These are phyloP conservation scores for Microctenopoma lineatum DNA, from an alignment of 2,797 vertebrate genomes.

Conservation along the genomic window DNA sequence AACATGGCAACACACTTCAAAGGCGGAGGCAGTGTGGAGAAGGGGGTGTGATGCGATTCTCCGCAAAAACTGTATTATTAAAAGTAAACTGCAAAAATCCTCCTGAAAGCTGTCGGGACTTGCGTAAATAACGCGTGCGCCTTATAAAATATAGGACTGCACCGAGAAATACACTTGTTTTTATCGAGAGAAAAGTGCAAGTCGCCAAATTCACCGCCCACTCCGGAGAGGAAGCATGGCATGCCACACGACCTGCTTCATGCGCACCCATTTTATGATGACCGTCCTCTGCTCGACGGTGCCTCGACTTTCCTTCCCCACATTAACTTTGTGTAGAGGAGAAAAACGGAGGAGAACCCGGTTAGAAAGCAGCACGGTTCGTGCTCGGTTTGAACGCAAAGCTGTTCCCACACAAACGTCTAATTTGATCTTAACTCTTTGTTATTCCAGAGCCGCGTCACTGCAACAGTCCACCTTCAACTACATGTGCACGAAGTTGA, in stretches of 20 bases:
- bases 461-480: constrained; percentile 65
- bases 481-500: constrained; percentile 74
- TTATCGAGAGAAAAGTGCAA: constrained; percentile 73
- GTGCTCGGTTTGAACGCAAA: neutral
- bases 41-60: constrained; percentile 78
- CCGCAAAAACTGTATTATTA: constrained; percentile 44
- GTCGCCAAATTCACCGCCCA: constrained; percentile 80
- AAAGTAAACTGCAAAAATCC: constrained; percentile 46
- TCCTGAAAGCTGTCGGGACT: neutral
- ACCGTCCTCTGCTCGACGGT: constrained; percentile 69
- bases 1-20: constrained; percentile 87
- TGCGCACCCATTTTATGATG: constrained; percentile 83
- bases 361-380: neutral
- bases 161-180: constrained; percentile 34
- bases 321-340: neutral
- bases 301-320: constrained; percentile 22
- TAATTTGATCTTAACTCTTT: constrained; percentile 80
- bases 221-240: constrained; percentile 82
- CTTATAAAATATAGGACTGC: neutral
- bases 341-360: constrained; percentile 7
- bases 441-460: constrained; percentile 72
- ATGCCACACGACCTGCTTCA: constrained; percentile 79
- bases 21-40: constrained; percentile 74
- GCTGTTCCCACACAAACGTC: constrained; percentile 22
- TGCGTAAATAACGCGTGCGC: accelerated